Conservation (phyloP, 1,140 invertebrate species). For the Drosophila littoralis region DNA sequence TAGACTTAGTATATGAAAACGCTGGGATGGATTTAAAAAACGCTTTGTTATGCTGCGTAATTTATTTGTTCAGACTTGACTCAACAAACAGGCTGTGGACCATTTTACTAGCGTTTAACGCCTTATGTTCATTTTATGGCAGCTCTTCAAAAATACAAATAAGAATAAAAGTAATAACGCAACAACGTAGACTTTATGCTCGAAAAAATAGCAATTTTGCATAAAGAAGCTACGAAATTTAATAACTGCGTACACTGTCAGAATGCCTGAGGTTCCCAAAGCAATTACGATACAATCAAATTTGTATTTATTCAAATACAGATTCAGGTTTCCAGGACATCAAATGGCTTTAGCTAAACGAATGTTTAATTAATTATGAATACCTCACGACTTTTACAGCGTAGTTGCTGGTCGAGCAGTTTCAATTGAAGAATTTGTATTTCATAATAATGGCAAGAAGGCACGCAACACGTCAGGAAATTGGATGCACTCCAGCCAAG, state of each 20-base stretch:
- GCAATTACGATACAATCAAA: background rate
- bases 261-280: background rate
- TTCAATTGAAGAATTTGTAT: background rate
- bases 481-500: constrained; percentile 21
- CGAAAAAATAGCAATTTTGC: too few species aligned
- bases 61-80: background rate
- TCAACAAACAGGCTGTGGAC: background rate
- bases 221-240: background rate
- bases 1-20: background rate
- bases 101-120: constrained; percentile 1
- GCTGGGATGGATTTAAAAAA: constrained; percentile 3
- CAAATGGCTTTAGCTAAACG: background rate
- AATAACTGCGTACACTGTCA: background rate
- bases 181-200: too few species aligned
- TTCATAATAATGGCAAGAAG: constrained; percentile 13
- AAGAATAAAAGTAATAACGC: background rate
- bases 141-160: constrained; percentile 5
- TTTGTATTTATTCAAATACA: too few species aligned
- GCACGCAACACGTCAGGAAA: constrained; percentile 21
- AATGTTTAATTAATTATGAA: background rate
- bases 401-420: constrained; percentile 4
- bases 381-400: background rate
- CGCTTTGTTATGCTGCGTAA: constrained; percentile 1
- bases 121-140: background rate
- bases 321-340: too few species aligned